Conservation (phyloP, 1,140 invertebrate species). For the Cephus cinctus region DNA sequence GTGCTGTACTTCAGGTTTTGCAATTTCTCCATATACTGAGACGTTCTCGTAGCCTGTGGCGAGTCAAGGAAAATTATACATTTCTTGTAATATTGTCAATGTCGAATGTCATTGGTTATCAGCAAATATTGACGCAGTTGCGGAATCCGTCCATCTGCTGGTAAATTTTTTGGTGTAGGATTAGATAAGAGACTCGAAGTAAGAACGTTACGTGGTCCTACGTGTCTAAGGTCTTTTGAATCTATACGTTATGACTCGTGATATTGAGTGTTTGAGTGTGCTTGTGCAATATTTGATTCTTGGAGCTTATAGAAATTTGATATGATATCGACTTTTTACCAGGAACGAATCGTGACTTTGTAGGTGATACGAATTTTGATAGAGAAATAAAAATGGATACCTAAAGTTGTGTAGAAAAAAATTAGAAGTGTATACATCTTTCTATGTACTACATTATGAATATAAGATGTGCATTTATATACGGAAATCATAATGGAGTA, state of each 20-base stretch:
- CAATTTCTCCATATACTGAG: neutral
- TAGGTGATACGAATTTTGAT: too few relatives aligned
- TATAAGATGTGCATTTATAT: too few relatives aligned
- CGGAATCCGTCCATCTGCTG: neutral
- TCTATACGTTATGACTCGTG: neutral
- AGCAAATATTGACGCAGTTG: conserved; percentile 4
- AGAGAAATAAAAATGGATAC: too few relatives aligned
- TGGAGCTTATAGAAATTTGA: neutral
- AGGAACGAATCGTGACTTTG: too few relatives aligned
- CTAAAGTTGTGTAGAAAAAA: neutral
- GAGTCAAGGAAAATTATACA: neutral
- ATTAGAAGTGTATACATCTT: neutral
- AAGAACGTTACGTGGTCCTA: neutral
- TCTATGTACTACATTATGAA: neutral
- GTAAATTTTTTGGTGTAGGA: neutral
- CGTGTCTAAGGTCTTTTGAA: neutral
- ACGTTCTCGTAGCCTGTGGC: too few relatives aligned
- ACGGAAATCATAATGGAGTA: neutral
- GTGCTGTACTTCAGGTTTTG: too few relatives aligned
- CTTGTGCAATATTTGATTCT: neutral
- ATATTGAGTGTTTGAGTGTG: neutral
- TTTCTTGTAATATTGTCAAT: neutral
- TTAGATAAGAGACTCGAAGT: too few relatives aligned
- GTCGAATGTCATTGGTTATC: neutral
- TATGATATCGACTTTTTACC: too few relatives aligned